Evolutionary conservation across 1,140 invertebrate genomes (phyloP).

Genomic region (Drosophila burlai): DNA sequence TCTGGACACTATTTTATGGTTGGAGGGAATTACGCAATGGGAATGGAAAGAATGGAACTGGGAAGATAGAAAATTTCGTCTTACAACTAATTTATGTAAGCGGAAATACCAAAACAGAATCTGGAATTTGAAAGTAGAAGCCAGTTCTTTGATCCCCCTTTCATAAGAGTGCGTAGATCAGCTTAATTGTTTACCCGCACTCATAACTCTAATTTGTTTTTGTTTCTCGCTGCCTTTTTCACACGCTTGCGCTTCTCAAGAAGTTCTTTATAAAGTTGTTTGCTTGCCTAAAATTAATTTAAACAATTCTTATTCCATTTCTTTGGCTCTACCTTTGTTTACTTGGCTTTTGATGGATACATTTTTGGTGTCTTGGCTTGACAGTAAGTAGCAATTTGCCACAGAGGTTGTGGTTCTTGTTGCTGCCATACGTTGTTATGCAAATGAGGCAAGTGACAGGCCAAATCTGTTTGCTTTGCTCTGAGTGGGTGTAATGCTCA

Average conservation of each 20-base stretch:
- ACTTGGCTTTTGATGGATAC: slow-evolving; percentile 54
- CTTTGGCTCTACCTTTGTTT: slow-evolving; percentile 40
- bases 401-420: slow-evolving; percentile 1
- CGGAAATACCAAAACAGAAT: slow-evolving; percentile 63
- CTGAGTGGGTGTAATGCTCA: slow-evolving; percentile 36
- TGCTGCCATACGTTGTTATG: slow-evolving; percentile 26
- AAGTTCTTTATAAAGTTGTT: slow-evolving; percentile 41
- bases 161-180: slow-evolving; percentile 33
- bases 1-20: slow-evolving; percentile 49
- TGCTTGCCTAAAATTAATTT: slow-evolving; percentile 48
- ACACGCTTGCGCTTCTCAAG: slow-evolving; percentile 46
- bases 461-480: slow-evolving; percentile 11
- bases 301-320: slow-evolving; percentile 49
- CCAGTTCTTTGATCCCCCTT: slow-evolving; percentile 67
- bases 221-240: slow-evolving; percentile 37
- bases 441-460: slow-evolving; percentile 53
- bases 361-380: slow-evolving; percentile 46
- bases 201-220: slow-evolving; percentile 63
- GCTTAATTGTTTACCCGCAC: slow-evolving; percentile 67
- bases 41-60: slow-evolving; percentile 34
- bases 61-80: slow-evolving; percentile 35
- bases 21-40: slow-evolving; percentile 63
- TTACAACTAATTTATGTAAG: slow-evolving; percentile 65
- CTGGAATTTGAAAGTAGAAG: slow-evolving; percentile 70
- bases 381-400: slow-evolving; percentile 71